phyloP scores from a whole-genome alignment of 1,140 invertebrate genomes.

The Tribolium madens region DNA sequence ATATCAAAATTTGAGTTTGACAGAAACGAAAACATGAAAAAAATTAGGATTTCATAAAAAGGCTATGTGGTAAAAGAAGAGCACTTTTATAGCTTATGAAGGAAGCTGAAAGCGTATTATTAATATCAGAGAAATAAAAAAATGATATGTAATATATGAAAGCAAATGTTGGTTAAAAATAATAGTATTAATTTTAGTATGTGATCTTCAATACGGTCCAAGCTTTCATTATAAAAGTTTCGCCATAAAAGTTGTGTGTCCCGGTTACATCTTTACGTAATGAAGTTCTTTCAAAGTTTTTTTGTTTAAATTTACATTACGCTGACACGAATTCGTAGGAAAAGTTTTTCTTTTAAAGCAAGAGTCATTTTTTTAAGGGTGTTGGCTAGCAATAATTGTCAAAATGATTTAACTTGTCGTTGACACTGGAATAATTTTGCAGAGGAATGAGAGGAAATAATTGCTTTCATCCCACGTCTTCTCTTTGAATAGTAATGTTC shows the following conservation, averaged over 20 bases:
- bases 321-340: slow-evolving; percentile 21
- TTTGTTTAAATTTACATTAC: slow-evolving; percentile 2
- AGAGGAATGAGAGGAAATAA: slow-evolving; percentile 29
- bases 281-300: slow-evolving; percentile 10
- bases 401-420: slow-evolving; percentile 26
- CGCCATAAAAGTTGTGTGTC: slow-evolving; percentile 7
- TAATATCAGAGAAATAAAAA: background rate
- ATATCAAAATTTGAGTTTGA: slow-evolving; percentile 13
- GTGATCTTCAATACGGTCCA: slow-evolving; percentile 1
- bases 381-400: background rate
- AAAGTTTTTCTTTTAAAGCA: background rate
- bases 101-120: background rate
- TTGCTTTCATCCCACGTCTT: slow-evolving; percentile 38
- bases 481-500: slow-evolving; percentile 41
- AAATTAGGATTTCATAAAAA: background rate
- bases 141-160: background rate
- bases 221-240: slow-evolving; percentile 32
- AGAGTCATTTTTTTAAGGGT: background rate
- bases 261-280: slow-evolving; percentile 17
- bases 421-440: slow-evolving; percentile 13
- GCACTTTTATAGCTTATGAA: background rate
- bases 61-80: no score
- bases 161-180: slow-evolving; percentile 13
- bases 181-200: background rate
- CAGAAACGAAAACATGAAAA: slow-evolving; percentile 18